Evolutionary conservation across 1,140 invertebrate species (phyloP).

Genomic region (Bombus confusus): DNA sequence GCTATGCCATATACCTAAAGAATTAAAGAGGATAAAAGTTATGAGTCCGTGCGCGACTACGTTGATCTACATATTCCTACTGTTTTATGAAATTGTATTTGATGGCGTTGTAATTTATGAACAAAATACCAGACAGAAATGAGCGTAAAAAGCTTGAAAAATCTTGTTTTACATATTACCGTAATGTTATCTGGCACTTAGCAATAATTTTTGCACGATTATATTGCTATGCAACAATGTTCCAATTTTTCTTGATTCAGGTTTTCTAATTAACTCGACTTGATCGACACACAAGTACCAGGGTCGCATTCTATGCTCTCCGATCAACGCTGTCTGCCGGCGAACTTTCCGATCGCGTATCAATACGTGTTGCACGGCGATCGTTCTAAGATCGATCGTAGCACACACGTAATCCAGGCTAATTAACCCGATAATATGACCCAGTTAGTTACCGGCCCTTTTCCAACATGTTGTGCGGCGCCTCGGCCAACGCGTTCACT

Average conservation of each 20-base stretch:
- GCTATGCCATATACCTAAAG: no score
- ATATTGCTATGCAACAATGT: neutral
- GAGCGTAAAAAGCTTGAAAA: neutral
- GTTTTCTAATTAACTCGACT: constrained; percentile 29
- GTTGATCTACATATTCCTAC: no score
- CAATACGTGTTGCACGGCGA: constrained; percentile 51
- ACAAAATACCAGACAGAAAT: neutral
- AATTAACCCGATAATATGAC: constrained; percentile 74
- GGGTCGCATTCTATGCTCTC: constrained; percentile 22
- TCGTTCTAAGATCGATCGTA: constrained; percentile 56
- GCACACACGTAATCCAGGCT: constrained; percentile 62
- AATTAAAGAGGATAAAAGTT: no score
- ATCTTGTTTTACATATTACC: neutral
- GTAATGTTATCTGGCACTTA: neutral
- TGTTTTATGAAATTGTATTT: no score
- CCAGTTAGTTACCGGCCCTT: constrained; percentile 51
- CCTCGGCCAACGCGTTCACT: constrained; percentile 37
- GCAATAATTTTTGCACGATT: neutral
- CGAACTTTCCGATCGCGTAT: constrained; percentile 34
- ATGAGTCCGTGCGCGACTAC: no score
- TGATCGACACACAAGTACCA: constrained; percentile 14
- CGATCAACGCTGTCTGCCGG: constrained; percentile 35
- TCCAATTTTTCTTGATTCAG: constrained; percentile 2
- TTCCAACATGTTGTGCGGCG: constrained; percentile 28
- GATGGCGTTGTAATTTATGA: neutral